Base-by-base conservation (phyloP, 2,888 invertebrate genomes). In the Oligia fasciuncula region DNA sequence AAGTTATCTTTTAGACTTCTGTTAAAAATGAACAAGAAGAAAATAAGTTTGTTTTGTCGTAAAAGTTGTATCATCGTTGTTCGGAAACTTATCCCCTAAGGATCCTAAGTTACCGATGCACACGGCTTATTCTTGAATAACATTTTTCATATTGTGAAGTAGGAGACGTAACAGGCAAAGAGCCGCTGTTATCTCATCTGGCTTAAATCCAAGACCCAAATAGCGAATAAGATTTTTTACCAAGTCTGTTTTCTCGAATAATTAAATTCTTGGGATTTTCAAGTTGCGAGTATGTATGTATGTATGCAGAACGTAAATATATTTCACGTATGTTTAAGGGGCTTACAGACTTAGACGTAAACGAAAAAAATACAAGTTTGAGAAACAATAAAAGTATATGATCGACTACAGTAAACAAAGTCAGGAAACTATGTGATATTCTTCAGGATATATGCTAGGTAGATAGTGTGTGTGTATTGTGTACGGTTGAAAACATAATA, bases 161-260 rank as follows among this genome's bases (percentile, higher is more conserved):
- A 29, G 29, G 29, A 29, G 29, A 29, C 29, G 29, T 29, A 29
- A 76, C 0, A 40, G 17, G 46, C 63, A 0, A 46, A 46, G 29
- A 51, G 46, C 54, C 5, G 46, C 35, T 54, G n/a, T 35, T 35
- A 65, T 65, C 4, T 54, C 8, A n/a, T 79, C 51, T 78, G 68
- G 79, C 79, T 19, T 54, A 62, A n/a, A 68, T 54, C 68, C 79
- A 79, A 78, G 35, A 79, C n/a, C 11, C 62, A 29, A 29, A 29
- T 29, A 54, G n/a, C 6, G n/a, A n/a, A 43, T 43, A 67, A 51
- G 14, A 62, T 0, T 23, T 57, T 67, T 62, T 51, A 43, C 51
- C 4, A 19, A 62, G 17, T 29, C 29, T 57, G n/a, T 13, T 57
- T 19, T 57, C 46, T 40, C 5, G 9, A 79, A 51, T 68, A 78